phyloP scores from a whole-genome alignment of 1,140 invertebrate genomes.

The Drosophila ercepeae region DNA sequence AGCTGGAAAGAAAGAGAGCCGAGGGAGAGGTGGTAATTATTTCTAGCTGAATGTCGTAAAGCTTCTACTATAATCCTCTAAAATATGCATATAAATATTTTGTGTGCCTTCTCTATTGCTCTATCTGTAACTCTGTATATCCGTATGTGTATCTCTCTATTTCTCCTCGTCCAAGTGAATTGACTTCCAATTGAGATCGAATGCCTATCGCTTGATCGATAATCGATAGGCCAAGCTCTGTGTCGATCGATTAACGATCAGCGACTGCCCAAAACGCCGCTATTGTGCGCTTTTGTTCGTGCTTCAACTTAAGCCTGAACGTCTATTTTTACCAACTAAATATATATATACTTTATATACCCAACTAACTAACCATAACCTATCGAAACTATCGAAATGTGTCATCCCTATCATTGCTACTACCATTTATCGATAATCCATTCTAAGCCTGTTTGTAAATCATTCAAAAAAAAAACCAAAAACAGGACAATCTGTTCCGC shows the following conservation, averaged over 20 bases:
- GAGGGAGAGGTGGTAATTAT: constrained; percentile 92
- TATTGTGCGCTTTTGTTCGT: constrained; percentile 73
- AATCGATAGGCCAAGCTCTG: background rate
- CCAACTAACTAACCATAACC: constrained; percentile 19
- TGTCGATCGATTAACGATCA: constrained; percentile 1
- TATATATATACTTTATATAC: constrained; percentile 32
- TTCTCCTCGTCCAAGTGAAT: constrained; percentile 40
- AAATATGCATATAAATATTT: constrained; percentile 14
- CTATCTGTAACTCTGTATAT: constrained; percentile 37
- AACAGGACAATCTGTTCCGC: background rate
- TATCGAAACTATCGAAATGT: constrained; percentile 9
- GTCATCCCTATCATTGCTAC: constrained; percentile 2
- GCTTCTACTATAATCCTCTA: background rate
- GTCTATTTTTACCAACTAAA: constrained; percentile 54
- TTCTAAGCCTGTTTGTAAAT: background rate
- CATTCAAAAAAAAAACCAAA: background rate
- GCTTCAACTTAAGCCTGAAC: constrained; percentile 59
- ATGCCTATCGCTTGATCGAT: constrained; percentile 19
- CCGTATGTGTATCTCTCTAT: constrained; percentile 29
- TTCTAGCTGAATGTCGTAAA: constrained; percentile 73
- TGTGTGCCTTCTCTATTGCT: constrained; percentile 57
- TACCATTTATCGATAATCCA: constrained; percentile 1
- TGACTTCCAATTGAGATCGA: constrained; percentile 42
- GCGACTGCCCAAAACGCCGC: constrained; percentile 32
- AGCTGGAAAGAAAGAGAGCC: constrained; percentile 97